Evolutionary conservation across 2,888 invertebrate genomes (phyloP).

Genomic region (Deroplatys truncata): DNA sequence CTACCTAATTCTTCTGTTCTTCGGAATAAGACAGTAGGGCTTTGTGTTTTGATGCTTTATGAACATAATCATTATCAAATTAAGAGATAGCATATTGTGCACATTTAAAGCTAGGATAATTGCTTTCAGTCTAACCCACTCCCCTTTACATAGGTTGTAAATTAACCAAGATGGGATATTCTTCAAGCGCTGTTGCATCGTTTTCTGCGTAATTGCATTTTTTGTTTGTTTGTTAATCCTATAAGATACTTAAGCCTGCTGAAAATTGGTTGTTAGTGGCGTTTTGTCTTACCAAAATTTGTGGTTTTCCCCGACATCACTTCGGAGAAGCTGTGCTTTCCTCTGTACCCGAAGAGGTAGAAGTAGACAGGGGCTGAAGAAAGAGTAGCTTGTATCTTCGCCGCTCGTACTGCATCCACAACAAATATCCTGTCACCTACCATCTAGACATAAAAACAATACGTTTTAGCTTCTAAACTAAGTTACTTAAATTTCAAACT

Average conservation of each 20-base stretch:
- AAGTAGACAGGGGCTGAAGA: slow-evolving; percentile 58
- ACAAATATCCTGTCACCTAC: slow-evolving; percentile 63
- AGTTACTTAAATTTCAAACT: background rate
- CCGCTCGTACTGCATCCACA: slow-evolving; percentile 55
- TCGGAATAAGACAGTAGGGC: no score
- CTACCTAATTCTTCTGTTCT: no score
- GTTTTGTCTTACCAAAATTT: slow-evolving; percentile 51
- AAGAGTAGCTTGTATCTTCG: slow-evolving; percentile 54
- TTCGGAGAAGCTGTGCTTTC: slow-evolving; percentile 53
- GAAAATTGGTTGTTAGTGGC: background rate
- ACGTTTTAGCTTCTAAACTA: background rate
- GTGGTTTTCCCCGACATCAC: slow-evolving; percentile 50
- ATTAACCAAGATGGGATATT: no score
- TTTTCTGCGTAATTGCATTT: no score
- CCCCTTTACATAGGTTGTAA: no score
- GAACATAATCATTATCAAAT: no score
- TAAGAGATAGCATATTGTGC: no score
- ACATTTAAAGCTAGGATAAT: no score
- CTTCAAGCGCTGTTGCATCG: no score
- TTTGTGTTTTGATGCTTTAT: no score
- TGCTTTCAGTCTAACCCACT: no score
- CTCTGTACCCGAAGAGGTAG: slow-evolving; percentile 61
- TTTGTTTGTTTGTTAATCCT: no score
- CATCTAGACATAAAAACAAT: slow-evolving; percentile 44
- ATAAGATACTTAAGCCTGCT: background rate